A percentile compares a stretch with the other conserved stretches of the same genome.
Evolutionary conservation across 2,113 vertebrate genomes (phyloP).

Genomic region (Uria lomvia): DNA sequence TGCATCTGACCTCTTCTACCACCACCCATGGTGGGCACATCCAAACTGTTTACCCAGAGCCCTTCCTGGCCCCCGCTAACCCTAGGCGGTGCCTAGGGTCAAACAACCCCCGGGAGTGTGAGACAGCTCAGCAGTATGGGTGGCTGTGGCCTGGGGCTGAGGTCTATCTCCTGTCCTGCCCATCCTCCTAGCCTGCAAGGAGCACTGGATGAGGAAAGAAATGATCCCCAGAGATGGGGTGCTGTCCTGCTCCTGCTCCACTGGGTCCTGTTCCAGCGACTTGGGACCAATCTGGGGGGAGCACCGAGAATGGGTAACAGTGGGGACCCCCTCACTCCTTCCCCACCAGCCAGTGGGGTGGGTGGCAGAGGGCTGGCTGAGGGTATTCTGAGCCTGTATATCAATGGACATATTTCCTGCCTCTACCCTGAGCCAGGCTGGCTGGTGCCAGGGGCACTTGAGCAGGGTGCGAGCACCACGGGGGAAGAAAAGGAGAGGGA

Average conservation of each 20-base stretch:
- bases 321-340: neutral
- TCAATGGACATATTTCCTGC: neutral
- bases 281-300: neutral
- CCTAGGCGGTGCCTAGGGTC: neutral
- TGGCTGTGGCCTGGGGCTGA: neutral
- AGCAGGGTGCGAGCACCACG: fast-evolving
- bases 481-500: fast-evolving
- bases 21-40: fast-evolving
- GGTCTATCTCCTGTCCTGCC: neutral
- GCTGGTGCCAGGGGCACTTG: fast-evolving
- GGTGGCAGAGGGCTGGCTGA: neutral
- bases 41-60: neutral
- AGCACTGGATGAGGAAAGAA: neutral
- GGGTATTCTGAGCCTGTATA: neutral
- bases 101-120: fast-evolving
- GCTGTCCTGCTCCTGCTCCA: neutral
- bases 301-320: fast-evolving
- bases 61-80: neutral
- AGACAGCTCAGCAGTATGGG: neutral
- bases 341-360: neutral
- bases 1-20: neutral
- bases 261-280: neutral
- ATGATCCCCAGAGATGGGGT: neutral
- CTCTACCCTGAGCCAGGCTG: neutral
- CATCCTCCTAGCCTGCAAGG: neutral